Conservation (phyloP, 2,888 invertebrate genomes). For the Archaeoteleia sp. region DNA sequence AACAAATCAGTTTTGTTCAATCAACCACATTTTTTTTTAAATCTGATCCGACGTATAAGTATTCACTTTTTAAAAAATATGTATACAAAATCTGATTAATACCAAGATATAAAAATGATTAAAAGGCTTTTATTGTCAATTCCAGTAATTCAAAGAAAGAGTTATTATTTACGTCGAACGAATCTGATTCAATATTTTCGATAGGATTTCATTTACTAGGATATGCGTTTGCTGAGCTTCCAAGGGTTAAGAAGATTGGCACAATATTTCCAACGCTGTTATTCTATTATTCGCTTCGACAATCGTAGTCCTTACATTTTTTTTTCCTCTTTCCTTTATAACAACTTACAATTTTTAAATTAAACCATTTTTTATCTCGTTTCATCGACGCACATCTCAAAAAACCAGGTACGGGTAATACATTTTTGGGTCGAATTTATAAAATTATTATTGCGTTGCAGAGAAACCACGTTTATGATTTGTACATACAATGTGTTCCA, state of each 20-base stretch:
- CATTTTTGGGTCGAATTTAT: no score
- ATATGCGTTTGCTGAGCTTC: conserved; percentile 40
- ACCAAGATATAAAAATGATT: neutral
- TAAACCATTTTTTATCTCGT: conserved; percentile 8
- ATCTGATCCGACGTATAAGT: no score
- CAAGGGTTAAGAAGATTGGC: conserved; percentile 40
- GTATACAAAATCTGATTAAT: conserved; percentile 31
- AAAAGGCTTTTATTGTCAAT: neutral
- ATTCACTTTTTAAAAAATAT: no score
- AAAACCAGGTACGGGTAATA: no score
- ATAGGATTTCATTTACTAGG: conserved; percentile 32
- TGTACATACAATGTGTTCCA: no score
- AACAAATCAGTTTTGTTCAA: no score
- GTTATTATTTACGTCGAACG: neutral
- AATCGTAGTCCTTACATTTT: conserved; percentile 12
- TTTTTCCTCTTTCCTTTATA: conserved; percentile 11
- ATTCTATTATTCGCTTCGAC: conserved; percentile 26
- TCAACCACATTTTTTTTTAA: no score
- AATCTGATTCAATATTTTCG: conserved; percentile 17
- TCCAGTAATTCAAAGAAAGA: neutral
- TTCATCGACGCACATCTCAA: conserved; percentile 20
- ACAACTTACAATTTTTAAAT: conserved; percentile 9
- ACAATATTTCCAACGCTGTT: conserved; percentile 31
- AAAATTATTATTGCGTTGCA: no score
- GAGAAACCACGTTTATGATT: no score